phyloP scores from a whole-genome alignment of 2,888 invertebrate species.

The Sepiola atlantica region DNA sequence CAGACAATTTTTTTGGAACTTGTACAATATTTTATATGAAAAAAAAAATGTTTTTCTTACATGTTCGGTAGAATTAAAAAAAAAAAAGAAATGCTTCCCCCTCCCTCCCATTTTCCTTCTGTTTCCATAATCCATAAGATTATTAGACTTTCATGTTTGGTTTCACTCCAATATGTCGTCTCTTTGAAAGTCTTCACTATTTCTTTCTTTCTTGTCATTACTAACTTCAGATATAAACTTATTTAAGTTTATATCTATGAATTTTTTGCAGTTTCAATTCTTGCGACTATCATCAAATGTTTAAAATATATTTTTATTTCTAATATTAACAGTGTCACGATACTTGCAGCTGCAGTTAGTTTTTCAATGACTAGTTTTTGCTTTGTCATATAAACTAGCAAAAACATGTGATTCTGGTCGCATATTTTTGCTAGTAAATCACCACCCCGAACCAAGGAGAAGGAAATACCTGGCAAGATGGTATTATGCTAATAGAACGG shows the following conservation, averaged over 20 bases:
- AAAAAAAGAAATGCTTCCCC: not conserved
- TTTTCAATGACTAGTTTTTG: too few relatives aligned
- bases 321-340: too few relatives aligned
- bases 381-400: too few relatives aligned
- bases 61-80: not conserved
- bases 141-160: not conserved
- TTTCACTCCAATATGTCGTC: not conserved
- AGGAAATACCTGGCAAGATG: too few relatives aligned
- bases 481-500: too few relatives aligned
- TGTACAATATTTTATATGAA: not conserved
- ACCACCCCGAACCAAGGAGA: too few relatives aligned
- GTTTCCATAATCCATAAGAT: not conserved
- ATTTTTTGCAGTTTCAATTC: not conserved
- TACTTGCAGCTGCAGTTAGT: too few relatives aligned
- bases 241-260: not conserved
- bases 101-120: too few relatives aligned
- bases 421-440: too few relatives aligned
- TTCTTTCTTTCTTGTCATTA: not conserved
- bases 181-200: not conserved
- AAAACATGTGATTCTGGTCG: too few relatives aligned
- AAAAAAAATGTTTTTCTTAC: not conserved
- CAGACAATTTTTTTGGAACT: constrained; percentile 22
- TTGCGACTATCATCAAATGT: too few relatives aligned
- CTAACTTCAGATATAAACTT: not conserved
- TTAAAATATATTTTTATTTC: too few relatives aligned